Conservation (phyloP, 2,113 vertebrate genomes). For the Mormyrus iriodes region DNA sequence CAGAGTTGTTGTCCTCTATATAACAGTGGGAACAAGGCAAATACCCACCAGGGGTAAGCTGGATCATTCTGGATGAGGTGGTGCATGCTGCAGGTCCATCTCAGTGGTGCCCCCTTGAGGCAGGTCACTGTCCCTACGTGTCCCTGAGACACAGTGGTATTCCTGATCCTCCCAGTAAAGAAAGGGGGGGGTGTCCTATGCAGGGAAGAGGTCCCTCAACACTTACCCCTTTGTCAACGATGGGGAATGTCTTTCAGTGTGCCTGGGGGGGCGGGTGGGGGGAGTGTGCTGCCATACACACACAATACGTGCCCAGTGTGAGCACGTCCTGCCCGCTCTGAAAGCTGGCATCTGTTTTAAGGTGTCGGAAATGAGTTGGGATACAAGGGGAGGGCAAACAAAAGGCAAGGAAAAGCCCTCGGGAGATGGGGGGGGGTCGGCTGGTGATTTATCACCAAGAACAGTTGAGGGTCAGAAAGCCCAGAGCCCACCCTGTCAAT, state of each 20-base stretch:
- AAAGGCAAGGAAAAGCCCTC: neutral
- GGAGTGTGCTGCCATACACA: neutral
- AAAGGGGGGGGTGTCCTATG: neutral
- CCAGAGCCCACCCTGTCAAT: neutral
- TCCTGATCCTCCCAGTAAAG: neutral
- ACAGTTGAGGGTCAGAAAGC: neutral
- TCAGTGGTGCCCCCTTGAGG: neutral
- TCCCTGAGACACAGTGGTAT: neutral
- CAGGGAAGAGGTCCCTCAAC: neutral
- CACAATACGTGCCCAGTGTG: neutral
- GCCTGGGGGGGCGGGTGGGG: neutral
- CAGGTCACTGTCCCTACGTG: neutral
- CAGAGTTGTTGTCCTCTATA: slow-evolving; percentile 21
- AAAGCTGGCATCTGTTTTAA: neutral
- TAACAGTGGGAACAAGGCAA: neutral
- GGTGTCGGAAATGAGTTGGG: neutral
- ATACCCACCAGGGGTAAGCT: neutral
- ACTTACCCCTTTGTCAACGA: slow-evolving; percentile 30
- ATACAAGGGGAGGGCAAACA: neutral
- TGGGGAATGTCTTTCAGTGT: neutral
- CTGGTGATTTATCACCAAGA: neutral
- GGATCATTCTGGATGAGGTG: neutral
- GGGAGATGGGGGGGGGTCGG: neutral
- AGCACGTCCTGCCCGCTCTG: neutral
- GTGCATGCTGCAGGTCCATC: neutral